These are phyloP conservation scores for Amblyornis subalaris DNA, from an alignment of 2,113 vertebrate species.

Conservation along the genomic window DNA sequence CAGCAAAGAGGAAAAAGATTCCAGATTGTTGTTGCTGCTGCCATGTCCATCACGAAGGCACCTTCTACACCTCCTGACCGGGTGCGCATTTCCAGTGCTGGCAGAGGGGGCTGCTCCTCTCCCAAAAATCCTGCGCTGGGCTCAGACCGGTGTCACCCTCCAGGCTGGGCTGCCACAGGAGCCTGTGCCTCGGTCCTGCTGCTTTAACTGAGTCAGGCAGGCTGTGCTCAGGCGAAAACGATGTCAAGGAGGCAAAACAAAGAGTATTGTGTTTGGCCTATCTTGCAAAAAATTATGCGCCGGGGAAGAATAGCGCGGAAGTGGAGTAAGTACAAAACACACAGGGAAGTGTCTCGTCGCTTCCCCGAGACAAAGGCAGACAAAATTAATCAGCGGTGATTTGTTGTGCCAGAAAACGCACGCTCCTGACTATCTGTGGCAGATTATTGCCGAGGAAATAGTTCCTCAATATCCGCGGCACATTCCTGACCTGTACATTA, in stretches of 20 bases:
- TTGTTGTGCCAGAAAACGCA: slow-evolving; percentile 54
- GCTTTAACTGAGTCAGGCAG: background rate
- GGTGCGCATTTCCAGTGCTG: rapidly evolving
- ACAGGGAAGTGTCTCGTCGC: background rate
- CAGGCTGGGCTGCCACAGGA: background rate
- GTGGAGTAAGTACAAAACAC: slow-evolving; percentile 2
- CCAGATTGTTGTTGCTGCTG: background rate
- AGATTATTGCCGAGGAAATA: slow-evolving; percentile 65
- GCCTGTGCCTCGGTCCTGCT: background rate
- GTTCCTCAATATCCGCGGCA: slow-evolving; percentile 62
- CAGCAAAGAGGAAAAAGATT: background rate
- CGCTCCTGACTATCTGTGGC: slow-evolving; percentile 50
- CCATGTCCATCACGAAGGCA: rapidly evolving
- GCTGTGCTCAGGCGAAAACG: background rate
- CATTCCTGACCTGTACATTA: slow-evolving; percentile 68
- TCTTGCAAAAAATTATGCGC: slow-evolving; percentile 52
- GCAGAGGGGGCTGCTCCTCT: background rate
- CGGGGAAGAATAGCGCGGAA: background rate
- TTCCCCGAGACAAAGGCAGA: slow-evolving; percentile 59
- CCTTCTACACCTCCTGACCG: background rate
- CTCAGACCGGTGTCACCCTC: rapidly evolving
- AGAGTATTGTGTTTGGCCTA: slow-evolving; percentile 27
- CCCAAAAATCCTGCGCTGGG: background rate
- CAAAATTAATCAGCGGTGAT: slow-evolving; percentile 61
- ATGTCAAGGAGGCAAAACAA: slow-evolving; percentile 42